Evolutionary conservation across 2,797 vertebrate genomes (phyloP).

Genomic region (Spondyliosoma cantharus): DNA sequence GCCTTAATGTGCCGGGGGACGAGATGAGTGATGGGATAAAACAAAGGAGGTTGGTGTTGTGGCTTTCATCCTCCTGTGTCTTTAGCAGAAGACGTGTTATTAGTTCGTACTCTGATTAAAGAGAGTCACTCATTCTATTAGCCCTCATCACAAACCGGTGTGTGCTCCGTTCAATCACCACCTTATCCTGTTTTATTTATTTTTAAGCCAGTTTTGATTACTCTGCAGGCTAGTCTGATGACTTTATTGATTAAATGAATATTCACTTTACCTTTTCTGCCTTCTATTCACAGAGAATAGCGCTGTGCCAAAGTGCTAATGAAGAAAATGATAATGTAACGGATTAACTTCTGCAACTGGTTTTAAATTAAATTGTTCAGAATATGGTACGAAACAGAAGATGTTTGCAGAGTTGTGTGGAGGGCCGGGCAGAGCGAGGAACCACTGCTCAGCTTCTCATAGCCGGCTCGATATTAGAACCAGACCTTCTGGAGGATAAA

Average conservation of each 20-base stretch:
- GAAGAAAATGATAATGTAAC: neutral
- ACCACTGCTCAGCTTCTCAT: too few species aligned
- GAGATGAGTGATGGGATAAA: constrained; percentile 68
- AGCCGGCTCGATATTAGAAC: too few species aligned
- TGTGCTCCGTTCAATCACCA: constrained; percentile 33
- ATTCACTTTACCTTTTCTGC: constrained; percentile 23
- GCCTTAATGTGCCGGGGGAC: constrained; percentile 70
- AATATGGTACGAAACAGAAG: too few species aligned
- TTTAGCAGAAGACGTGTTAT: constrained; percentile 63
- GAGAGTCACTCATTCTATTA: constrained; percentile 66
- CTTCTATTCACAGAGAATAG: neutral
- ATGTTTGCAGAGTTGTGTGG: too few species aligned
- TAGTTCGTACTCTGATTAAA: constrained; percentile 71
- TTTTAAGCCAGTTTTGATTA: constrained; percentile 39
- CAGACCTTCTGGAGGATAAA: too few species aligned
- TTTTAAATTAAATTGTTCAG: neutral
- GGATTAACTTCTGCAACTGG: too few species aligned
- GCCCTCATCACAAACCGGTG: constrained; percentile 3
- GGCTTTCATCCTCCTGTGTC: constrained; percentile 66
- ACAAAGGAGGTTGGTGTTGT: constrained; percentile 45
- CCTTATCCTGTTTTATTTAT: neutral
- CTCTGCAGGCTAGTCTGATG: constrained; percentile 24
- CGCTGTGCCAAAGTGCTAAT: neutral
- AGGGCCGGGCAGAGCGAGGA: too few species aligned
- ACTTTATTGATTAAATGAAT: constrained; percentile 49